Conservation (phyloP, 1,140 invertebrate species). For the Zaprionus davidi region DNA sequence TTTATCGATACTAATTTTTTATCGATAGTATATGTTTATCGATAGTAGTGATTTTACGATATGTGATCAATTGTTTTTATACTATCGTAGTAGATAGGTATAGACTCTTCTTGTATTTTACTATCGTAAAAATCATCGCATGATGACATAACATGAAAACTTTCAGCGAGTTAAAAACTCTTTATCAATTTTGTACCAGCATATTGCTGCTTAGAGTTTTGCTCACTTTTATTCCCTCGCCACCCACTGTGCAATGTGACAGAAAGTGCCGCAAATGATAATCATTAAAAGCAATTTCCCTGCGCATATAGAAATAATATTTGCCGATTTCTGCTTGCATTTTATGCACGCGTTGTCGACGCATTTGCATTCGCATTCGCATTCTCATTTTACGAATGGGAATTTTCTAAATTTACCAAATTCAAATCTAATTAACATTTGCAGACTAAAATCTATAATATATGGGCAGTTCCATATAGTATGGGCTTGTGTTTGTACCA, state of each 20-base stretch:
- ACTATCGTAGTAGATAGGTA: too few relatives aligned
- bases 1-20: too few relatives aligned
- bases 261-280: slow-evolving; percentile 53
- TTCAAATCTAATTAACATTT: slow-evolving; percentile 80
- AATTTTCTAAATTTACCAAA: slow-evolving; percentile 54
- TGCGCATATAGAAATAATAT: slow-evolving; percentile 66
- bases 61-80: too few relatives aligned
- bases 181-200: too few relatives aligned
- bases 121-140: too few relatives aligned
- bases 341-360: slow-evolving; percentile 54
- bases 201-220: neutral
- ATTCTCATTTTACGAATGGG: slow-evolving; percentile 24
- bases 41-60: too few relatives aligned
- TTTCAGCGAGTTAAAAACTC: too few relatives aligned
- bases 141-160: too few relatives aligned
- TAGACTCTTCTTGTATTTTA: too few relatives aligned
- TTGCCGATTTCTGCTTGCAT: slow-evolving; percentile 70
- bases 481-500: slow-evolving; percentile 1
- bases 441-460: slow-evolving; percentile 15
- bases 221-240: neutral
- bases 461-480: neutral
- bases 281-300: slow-evolving; percentile 65
- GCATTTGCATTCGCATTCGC: slow-evolving; percentile 17
- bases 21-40: too few relatives aligned
- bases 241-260: slow-evolving; percentile 7